Conservation (phyloP, 2,888 invertebrate species). For the Leucoptera coffeella region DNA sequence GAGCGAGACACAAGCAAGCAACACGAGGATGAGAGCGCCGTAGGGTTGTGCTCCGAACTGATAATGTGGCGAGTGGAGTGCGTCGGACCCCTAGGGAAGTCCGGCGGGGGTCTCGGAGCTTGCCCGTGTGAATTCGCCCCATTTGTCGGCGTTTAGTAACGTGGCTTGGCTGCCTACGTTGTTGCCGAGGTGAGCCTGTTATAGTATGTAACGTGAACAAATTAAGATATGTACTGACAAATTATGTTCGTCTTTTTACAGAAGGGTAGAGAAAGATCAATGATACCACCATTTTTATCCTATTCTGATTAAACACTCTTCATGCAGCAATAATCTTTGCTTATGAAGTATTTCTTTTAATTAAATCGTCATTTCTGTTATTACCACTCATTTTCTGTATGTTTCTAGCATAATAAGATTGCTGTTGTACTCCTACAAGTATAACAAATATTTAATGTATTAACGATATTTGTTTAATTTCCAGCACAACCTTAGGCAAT, state of each 20-base stretch:
- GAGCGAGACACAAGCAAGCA: slow-evolving; percentile 17
- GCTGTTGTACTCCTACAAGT: too few relatives aligned
- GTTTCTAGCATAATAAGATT: too few relatives aligned
- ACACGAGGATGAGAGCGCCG: slow-evolving; percentile 24
- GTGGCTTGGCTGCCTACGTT: slow-evolving; percentile 98
- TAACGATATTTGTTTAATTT: neutral
- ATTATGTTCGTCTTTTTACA: too few relatives aligned
- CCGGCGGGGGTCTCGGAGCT: slow-evolving; percentile 94
- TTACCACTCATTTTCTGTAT: too few relatives aligned
- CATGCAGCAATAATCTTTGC: too few relatives aligned
- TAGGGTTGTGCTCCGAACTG: slow-evolving; percentile 91
- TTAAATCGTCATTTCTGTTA: too few relatives aligned
- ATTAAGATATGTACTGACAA: too few relatives aligned
- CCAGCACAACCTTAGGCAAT: slow-evolving; percentile 85
- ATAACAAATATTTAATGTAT: neutral
- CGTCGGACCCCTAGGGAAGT: slow-evolving; percentile 95
- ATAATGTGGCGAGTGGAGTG: slow-evolving; percentile 98
- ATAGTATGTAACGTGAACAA: too few relatives aligned
- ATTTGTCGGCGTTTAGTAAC: slow-evolving; percentile 93
- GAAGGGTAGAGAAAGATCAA: too few relatives aligned
- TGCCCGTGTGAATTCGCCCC: slow-evolving; percentile 92
- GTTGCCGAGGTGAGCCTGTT: slow-evolving; percentile 78
- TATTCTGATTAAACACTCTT: too few relatives aligned
- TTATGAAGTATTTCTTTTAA: too few relatives aligned
- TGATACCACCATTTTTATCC: too few relatives aligned